Percentiles rank a stretch among this genome's conserved stretches.
Evolutionary conservation across 92 coral and sea anemone species (phyloP).

Genomic region (Heteractis magnifica): DNA sequence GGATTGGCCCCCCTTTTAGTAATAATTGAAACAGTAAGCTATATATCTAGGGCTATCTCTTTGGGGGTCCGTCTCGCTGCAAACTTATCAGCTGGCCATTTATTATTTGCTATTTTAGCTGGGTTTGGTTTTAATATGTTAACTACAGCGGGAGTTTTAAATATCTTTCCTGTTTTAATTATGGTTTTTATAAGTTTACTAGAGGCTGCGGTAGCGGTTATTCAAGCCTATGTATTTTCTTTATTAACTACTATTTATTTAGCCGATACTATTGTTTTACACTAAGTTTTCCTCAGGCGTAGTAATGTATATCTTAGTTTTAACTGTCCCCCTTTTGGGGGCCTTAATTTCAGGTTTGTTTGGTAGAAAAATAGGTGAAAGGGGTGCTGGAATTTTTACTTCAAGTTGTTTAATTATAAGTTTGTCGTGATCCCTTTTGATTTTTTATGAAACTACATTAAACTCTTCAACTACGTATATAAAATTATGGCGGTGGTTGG

Average conservation of each 20-base stretch:
- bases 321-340: slow-evolving; percentile 78
- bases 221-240: slow-evolving; percentile 86
- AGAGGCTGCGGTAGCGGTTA: slow-evolving; percentile 84
- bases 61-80: slow-evolving; percentile 89
- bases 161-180: slow-evolving; percentile 62
- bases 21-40: slow-evolving; percentile 78
- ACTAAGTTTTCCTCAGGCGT: slow-evolving; percentile 29
- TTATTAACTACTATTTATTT: slow-evolving; percentile 66
- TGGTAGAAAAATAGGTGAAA: slow-evolving; percentile 82
- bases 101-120: slow-evolving; percentile 84
- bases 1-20: slow-evolving; percentile 81
- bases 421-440: slow-evolving; percentile 71
- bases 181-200: slow-evolving; percentile 85
- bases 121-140: slow-evolving; percentile 80
- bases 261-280: slow-evolving; percentile 63
- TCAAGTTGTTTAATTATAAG: slow-evolving; percentile 78
- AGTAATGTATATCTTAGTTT: slow-evolving; percentile 56
- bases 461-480: slow-evolving; percentile 71
- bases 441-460: slow-evolving; percentile 77
- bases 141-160: slow-evolving; percentile 54
- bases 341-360: slow-evolving; percentile 73
- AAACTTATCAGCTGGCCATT: slow-evolving; percentile 83
- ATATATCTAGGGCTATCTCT: slow-evolving; percentile 76
- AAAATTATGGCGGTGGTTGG: slow-evolving; percentile 75
- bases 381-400: slow-evolving; percentile 82